A percentile compares a stretch with the other conserved stretches of the same genome.
phyloP scores from a whole-genome alignment of 2,113 vertebrate species.

The Protobothrops flavoviridis region DNA sequence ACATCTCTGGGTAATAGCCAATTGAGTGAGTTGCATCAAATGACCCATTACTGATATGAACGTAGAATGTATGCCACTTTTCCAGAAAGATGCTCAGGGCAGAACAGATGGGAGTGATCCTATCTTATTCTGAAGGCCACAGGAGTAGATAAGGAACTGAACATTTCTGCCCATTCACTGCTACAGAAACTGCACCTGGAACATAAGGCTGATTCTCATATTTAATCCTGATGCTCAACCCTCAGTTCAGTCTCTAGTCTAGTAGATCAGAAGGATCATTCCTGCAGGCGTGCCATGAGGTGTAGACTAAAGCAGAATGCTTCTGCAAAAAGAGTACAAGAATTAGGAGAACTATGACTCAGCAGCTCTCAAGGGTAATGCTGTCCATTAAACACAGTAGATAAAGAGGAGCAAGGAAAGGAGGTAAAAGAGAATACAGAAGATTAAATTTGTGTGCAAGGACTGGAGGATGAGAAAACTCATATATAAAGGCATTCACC shows the following conservation, averaged over 20 bases:
- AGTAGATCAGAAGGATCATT: slow-evolving; percentile 6
- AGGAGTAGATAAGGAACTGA: no score
- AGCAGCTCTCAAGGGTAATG: not conserved
- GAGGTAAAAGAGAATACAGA: not conserved
- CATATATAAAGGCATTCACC: not conserved
- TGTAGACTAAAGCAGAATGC: not conserved
- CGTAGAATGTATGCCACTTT: not conserved
- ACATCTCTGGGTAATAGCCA: not conserved
- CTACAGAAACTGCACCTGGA: not conserved
- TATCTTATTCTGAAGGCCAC: not conserved
- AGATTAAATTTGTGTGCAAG: not conserved
- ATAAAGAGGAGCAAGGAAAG: not conserved
- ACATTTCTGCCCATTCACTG: no score
- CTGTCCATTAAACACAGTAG: not conserved
- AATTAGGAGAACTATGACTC: not conserved
- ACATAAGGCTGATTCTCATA: not conserved
- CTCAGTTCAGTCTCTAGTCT: not conserved
- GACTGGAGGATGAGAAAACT: not conserved
- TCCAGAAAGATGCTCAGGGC: not conserved
- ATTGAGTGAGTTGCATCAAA: not conserved
- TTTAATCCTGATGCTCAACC: not conserved
- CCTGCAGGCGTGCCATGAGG: not conserved
- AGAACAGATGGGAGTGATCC: not conserved
- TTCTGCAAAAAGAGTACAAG: not conserved
- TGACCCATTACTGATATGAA: not conserved